phyloP scores from a whole-genome alignment of 2,888 invertebrate genomes.

The Eupithecia abbreviata region DNA sequence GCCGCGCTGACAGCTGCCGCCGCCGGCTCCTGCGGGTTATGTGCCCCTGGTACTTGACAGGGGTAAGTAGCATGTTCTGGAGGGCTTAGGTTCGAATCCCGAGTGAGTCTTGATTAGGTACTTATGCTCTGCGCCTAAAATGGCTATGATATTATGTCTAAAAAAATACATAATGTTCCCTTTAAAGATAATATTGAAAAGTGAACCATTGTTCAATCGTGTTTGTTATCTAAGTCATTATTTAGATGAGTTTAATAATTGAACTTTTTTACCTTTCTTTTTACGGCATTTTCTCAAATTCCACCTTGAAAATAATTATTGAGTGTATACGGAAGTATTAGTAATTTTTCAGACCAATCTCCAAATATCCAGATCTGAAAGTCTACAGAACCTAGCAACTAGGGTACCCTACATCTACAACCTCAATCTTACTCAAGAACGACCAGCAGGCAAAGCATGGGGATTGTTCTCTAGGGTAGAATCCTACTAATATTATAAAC shows the following conservation, averaged over 20 bases:
- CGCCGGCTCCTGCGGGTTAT: conserved; percentile 42
- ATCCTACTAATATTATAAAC: no score
- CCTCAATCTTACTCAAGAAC: neutral
- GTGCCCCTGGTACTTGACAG: conserved; percentile 22
- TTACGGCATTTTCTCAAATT: neutral
- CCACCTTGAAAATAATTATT: neutral
- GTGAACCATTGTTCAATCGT: no score
- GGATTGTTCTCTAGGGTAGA: no score
- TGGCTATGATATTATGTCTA: no score
- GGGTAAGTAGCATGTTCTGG: neutral
- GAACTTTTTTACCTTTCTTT: neutral
- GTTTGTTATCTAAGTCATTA: no score
- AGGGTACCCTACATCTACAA: neutral
- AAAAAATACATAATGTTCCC: no score
- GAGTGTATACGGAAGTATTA: neutral
- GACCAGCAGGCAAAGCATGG: no score
- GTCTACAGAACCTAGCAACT: neutral
- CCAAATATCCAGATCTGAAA: neutral
- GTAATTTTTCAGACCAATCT: neutral
- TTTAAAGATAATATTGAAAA: neutral
- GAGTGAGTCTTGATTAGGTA: neutral
- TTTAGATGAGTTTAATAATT: no score
- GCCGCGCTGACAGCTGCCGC: conserved; percentile 65
- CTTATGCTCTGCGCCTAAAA: neutral
- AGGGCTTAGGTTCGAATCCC: neutral